phyloP scores from a whole-genome alignment of 2,888 invertebrate genomes.

The Nowickia ferox region DNA sequence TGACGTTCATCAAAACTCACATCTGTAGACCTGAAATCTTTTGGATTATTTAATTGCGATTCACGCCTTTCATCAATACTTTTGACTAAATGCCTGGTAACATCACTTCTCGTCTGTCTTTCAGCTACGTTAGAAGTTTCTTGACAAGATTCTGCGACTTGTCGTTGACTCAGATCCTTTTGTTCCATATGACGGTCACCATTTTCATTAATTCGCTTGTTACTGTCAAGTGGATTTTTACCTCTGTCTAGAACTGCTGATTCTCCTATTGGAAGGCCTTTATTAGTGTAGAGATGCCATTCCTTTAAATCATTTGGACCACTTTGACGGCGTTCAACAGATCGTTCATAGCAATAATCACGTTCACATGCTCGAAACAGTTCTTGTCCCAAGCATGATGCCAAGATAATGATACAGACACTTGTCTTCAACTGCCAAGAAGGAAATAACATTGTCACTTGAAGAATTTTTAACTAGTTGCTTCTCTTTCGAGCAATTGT shows the following conservation, averaged over 20 bases:
- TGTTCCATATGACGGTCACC: no score
- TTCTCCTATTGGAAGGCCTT: not conserved
- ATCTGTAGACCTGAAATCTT: not conserved
- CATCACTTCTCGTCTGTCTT: not conserved
- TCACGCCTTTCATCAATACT: slow-evolving; percentile 18
- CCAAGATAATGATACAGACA: slow-evolving; percentile 73
- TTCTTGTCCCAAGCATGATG: slow-evolving; percentile 71
- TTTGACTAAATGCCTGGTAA: slow-evolving; percentile 26
- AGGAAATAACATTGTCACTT: slow-evolving; percentile 74
- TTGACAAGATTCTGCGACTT: not conserved
- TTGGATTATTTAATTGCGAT: not conserved
- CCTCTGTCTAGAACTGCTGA: not conserved
- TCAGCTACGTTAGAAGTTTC: not conserved
- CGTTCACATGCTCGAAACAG: slow-evolving; percentile 62
- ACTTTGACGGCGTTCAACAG: not conserved
- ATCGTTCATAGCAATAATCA: slow-evolving; percentile 65
- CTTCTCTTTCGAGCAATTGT: not conserved
- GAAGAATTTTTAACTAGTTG: not conserved
- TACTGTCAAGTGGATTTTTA: not conserved
- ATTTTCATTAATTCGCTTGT: not conserved
- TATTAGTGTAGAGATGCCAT: not conserved
- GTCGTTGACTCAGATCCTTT: not conserved
- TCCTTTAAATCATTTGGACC: not conserved
- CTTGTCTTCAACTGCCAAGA: slow-evolving; percentile 76
- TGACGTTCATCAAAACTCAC: not conserved